These are phyloP conservation scores for Gracilinanus agilis DNA, from an alignment of 2,113 vertebrate genomes.

Conservation along the genomic window DNA sequence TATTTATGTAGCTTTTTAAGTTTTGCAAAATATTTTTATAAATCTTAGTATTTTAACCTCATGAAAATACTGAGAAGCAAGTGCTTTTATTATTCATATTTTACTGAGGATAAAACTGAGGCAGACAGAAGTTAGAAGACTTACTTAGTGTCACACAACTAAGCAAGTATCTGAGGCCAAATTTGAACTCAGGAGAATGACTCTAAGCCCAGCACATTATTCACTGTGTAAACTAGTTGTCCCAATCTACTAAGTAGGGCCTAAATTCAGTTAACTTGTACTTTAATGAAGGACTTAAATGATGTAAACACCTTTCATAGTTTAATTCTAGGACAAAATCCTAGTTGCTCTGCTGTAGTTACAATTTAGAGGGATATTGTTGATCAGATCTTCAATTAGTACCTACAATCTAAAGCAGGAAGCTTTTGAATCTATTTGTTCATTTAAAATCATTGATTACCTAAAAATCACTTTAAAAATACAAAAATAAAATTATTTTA, in stretches of 20 bases:
- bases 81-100: background rate
- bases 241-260: background rate
- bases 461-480: slow-evolving; percentile 30
- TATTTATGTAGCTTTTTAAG: background rate
- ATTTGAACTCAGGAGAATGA: background rate
- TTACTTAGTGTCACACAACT: background rate
- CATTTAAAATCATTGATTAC: slow-evolving; percentile 13
- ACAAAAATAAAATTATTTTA: background rate
- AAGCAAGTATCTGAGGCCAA: background rate
- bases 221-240: background rate
- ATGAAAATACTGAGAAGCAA: background rate
- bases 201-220: background rate
- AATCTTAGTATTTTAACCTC: background rate
- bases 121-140: background rate
- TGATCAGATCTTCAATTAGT: background rate
- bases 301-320: background rate
- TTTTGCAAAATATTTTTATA: background rate
- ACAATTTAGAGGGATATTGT: background rate
- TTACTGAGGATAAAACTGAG: background rate
- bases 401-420: background rate
- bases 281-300: background rate
- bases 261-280: background rate
- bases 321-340: background rate
- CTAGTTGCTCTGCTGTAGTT: background rate
- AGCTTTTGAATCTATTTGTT: background rate